Conservation (phyloP, 2,888 invertebrate genomes). For the Drosophila borealis region DNA sequence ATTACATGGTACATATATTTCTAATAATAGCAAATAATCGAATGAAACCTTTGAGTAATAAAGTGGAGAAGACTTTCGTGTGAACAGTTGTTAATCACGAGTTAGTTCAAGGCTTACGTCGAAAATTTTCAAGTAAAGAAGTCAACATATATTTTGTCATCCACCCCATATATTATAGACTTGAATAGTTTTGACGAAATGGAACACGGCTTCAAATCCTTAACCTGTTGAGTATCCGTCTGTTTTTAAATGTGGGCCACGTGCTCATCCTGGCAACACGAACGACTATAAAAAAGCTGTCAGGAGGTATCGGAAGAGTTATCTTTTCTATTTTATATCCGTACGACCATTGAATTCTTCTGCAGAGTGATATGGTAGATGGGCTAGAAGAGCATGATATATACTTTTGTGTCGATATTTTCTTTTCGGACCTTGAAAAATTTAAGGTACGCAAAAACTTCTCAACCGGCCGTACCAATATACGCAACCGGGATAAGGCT, state of each 20-base stretch:
- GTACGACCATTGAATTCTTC: conserved; percentile 48
- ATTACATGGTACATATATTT: conserved; percentile 82
- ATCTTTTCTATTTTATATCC: conserved; percentile 73
- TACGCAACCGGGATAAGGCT: too few relatives aligned
- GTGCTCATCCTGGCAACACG: conserved; percentile 75
- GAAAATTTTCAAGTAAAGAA: conserved; percentile 80
- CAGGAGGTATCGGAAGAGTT: conserved; percentile 40
- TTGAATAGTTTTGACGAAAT: conserved; percentile 78
- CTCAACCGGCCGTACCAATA: too few relatives aligned
- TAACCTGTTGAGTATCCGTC: conserved; percentile 77
- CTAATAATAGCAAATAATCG: conserved; percentile 90
- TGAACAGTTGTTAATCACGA: conserved; percentile 87
- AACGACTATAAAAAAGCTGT: conserved; percentile 85
- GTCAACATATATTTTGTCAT: too few relatives aligned
- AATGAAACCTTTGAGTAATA: conserved; percentile 87
- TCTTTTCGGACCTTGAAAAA: too few relatives aligned
- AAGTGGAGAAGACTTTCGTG: conserved; percentile 88
- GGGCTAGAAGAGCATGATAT: too few relatives aligned
- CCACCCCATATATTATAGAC: conserved; percentile 20
- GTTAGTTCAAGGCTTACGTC: conserved; percentile 86
- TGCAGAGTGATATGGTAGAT: too few relatives aligned
- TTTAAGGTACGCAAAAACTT: too few relatives aligned
- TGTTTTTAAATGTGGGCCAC: conserved; percentile 82
- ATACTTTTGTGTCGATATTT: too few relatives aligned
- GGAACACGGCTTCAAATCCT: conserved; percentile 87